Percentiles rank a stretch among this genome's conserved stretches.
Evolutionary conservation across 2,888 invertebrate species (phyloP).

Genomic region (Allacma fusca): DNA sequence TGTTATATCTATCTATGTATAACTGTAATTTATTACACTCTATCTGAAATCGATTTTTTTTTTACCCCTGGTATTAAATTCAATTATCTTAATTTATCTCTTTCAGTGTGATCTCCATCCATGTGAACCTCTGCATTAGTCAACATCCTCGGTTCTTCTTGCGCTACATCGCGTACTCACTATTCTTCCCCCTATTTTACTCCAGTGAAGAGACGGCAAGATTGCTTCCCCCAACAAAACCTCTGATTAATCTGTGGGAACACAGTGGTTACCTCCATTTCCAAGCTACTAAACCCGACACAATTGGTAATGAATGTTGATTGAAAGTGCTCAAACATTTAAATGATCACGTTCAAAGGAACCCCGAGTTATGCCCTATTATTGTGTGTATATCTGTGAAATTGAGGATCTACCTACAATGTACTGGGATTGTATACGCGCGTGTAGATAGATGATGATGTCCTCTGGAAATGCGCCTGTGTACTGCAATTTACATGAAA

Average conservation of each 20-base stretch:
- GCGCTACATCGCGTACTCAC: constrained; percentile 61
- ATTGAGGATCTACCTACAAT: too few relatives aligned
- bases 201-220: constrained; percentile 61
- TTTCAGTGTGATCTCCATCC: constrained; percentile 69
- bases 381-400: too few relatives aligned
- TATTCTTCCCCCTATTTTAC: constrained; percentile 61
- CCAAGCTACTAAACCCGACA: constrained; percentile 89
- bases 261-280: constrained; percentile 73
- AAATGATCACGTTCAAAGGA: neutral
- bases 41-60: constrained; percentile 34
- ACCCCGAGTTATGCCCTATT: too few relatives aligned
- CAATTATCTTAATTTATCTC: neutral
- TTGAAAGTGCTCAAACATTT: neutral
- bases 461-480: too few relatives aligned
- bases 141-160: constrained; percentile 62
- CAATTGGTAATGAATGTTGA: constrained; percentile 71
- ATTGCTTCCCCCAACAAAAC: constrained; percentile 61
- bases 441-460: too few relatives aligned
- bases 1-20: too few relatives aligned
- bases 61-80: too few relatives aligned
- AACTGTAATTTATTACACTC: neutral
- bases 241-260: constrained; percentile 61
- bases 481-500: neutral
- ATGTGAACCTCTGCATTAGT: constrained; percentile 72
- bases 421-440: too few relatives aligned